phyloP scores from a whole-genome alignment of 2,113 vertebrate species.

The Pristiophorus japonicus region DNA sequence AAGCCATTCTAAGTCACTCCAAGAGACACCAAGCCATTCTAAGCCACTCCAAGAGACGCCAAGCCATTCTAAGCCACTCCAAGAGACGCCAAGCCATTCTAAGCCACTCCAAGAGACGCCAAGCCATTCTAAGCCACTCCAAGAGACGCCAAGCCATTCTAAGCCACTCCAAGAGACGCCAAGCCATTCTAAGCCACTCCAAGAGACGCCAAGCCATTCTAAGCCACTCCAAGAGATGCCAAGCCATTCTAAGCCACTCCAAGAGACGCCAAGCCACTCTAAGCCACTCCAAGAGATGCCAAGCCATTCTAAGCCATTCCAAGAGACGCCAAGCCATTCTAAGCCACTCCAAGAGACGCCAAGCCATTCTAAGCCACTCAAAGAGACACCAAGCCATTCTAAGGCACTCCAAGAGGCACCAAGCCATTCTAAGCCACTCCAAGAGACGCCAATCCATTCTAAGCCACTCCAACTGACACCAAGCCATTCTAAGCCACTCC shows the following conservation, averaged over 20 bases:
- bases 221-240: too few relatives aligned
- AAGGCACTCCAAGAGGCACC: too few relatives aligned
- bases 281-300: not conserved
- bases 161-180: too few relatives aligned
- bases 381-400: not conserved
- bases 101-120: not conserved
- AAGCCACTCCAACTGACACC: not conserved
- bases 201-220: not conserved
- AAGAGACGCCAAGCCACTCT: too few relatives aligned
- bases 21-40: not conserved
- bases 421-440: not conserved
- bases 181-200: not conserved
- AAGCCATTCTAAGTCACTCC: too few relatives aligned
- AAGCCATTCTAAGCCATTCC: too few relatives aligned
- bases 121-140: too few relatives aligned
- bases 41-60: not conserved
- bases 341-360: too few relatives aligned
- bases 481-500: too few relatives aligned
- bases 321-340: not conserved
- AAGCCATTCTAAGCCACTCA: not conserved
- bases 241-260: not conserved
- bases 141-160: not conserved
- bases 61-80: too few relatives aligned
- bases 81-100: not conserved
- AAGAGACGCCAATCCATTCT: too few relatives aligned